Evolutionary conservation across 2,888 invertebrate species (phyloP).

Genomic region (Diploptera punctata): DNA sequence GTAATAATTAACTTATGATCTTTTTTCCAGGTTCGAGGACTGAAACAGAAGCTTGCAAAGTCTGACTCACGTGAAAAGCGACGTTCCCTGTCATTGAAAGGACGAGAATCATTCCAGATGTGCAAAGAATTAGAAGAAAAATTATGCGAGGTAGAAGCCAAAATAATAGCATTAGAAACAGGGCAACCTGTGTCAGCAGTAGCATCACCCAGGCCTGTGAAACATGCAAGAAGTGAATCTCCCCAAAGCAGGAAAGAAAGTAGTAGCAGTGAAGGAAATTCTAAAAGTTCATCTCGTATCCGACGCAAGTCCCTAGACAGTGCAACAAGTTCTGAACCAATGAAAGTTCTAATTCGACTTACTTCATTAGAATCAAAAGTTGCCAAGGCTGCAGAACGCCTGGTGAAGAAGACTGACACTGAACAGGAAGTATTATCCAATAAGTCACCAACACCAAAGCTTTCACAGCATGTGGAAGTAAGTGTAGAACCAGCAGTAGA

Average conservation of each 20-base stretch:
- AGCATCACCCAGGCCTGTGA: slow-evolving; percentile 48
- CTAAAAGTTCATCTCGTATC: slow-evolving; percentile 63
- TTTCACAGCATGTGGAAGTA: slow-evolving; percentile 33
- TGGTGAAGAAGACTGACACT: slow-evolving; percentile 37
- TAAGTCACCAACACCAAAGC: neutral
- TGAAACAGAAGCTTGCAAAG: slow-evolving; percentile 81
- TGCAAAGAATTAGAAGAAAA: slow-evolving; percentile 87
- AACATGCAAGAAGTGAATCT: slow-evolving; percentile 50
- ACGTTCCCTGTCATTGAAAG: slow-evolving; percentile 82
- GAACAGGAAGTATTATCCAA: slow-evolving; percentile 6
- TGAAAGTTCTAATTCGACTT: slow-evolving; percentile 79
- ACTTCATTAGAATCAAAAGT: slow-evolving; percentile 81
- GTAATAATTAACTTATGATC: too few species aligned
- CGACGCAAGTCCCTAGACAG: slow-evolving; percentile 81
- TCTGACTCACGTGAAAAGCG: slow-evolving; percentile 79
- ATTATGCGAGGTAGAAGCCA: slow-evolving; percentile 78
- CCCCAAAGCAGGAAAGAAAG: slow-evolving; percentile 45
- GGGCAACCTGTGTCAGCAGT: slow-evolving; percentile 48
- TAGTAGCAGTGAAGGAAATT: slow-evolving; percentile 53
- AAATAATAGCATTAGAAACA: slow-evolving; percentile 72
- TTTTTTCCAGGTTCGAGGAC: slow-evolving; percentile 58
- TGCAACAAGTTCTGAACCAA: slow-evolving; percentile 77
- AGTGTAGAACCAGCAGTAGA: slow-evolving; percentile 35
- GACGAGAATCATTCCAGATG: slow-evolving; percentile 79
- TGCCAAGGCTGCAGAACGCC: slow-evolving; percentile 62